Evolutionary conservation across 2,113 vertebrate species (phyloP).

Genomic region (Anthoscopus minutus): DNA sequence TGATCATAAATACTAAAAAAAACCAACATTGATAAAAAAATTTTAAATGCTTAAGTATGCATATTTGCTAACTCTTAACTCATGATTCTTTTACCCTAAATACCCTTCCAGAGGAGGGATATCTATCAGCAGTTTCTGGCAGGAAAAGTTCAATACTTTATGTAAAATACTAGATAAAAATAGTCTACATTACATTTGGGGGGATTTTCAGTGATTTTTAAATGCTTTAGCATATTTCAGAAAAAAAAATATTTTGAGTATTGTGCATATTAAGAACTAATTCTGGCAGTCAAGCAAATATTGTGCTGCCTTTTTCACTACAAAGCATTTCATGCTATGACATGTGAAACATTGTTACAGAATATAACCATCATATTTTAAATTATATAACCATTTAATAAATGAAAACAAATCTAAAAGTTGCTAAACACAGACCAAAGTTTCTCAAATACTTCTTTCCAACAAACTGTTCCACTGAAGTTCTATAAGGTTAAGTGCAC

Average conservation of each 20-base stretch:
- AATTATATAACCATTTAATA: background rate
- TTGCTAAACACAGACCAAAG: background rate
- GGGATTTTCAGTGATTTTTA: background rate
- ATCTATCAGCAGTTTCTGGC: background rate
- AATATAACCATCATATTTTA: background rate
- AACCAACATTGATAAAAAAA: background rate
- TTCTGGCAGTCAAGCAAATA: background rate
- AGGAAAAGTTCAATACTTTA: background rate
- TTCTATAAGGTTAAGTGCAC: background rate
- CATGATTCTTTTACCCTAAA: background rate
- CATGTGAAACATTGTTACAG: background rate
- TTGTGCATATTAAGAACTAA: background rate
- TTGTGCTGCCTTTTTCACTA: background rate
- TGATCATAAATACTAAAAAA: background rate
- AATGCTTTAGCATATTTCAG: background rate
- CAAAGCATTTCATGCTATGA: background rate
- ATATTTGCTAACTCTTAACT: background rate
- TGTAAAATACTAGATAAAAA: background rate
- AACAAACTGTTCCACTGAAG: background rate
- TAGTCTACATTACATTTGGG: background rate
- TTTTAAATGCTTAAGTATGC: background rate
- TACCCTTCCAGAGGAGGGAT: background rate
- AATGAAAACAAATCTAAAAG: background rate
- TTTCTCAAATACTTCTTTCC: background rate
- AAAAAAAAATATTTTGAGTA: background rate